A percentile compares a stretch with the other conserved stretches of the same genome.
These are phyloP conservation scores for Dolichomitus sp. DNA, from an alignment of 2,888 invertebrate species.

Conservation along the genomic window DNA sequence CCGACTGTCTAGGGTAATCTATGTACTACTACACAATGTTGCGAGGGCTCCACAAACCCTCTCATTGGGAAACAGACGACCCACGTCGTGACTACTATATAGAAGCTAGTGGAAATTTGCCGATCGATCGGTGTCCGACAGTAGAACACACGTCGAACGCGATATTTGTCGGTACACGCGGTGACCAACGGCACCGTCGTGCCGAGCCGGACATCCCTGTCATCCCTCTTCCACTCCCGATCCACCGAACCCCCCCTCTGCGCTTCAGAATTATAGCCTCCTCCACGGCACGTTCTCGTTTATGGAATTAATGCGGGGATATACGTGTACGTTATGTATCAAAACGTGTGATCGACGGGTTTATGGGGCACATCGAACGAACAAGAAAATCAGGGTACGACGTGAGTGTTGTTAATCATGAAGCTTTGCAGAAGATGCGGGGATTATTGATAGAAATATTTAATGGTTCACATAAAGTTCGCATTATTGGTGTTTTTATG, in stretches of 20 bases:
- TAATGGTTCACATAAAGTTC: neutral
- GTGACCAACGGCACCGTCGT: constrained; percentile 52
- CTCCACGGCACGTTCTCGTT: constrained; percentile 51
- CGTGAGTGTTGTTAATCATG: neutral
- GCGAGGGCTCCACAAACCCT: constrained; percentile 13
- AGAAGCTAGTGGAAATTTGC: constrained; percentile 44
- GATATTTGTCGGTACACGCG: constrained; percentile 65
- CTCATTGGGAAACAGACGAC: constrained; percentile 18
- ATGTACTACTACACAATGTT: constrained; percentile 45
- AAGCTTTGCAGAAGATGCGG: neutral
- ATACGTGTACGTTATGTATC: constrained; percentile 57
- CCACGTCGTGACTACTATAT: constrained; percentile 9
- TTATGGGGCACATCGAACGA: constrained; percentile 18
- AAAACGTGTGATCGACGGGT: constrained; percentile 48
- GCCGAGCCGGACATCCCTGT: constrained; percentile 45
- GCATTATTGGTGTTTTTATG: neutral
- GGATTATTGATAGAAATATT: neutral
- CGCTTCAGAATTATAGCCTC: constrained; percentile 30
- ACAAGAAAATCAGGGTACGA: constrained; percentile 4
- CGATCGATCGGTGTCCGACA: constrained; percentile 29
- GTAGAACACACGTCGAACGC: constrained; percentile 52
- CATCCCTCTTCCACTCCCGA: constrained; percentile 29
- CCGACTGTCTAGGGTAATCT: constrained; percentile 52
- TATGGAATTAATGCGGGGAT: constrained; percentile 60
- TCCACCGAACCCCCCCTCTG: neutral